Base-by-base conservation (phyloP, 2,797 vertebrate genomes). In the Cottoperca gobio region DNA sequence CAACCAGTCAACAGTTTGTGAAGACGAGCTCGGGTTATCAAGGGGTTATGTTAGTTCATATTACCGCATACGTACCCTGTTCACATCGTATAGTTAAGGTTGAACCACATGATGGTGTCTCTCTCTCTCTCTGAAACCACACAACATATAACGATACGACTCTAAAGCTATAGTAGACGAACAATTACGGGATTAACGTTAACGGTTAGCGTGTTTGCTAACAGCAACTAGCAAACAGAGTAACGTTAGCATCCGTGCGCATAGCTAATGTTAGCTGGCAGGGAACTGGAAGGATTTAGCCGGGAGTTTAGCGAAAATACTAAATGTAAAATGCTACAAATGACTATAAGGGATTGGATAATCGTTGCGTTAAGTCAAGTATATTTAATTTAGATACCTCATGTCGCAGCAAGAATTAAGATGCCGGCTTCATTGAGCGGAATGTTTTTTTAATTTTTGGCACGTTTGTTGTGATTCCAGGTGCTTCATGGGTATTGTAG, bases 401-500 rank as follows among this genome's bases (percentile, higher is more conserved):
- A 92, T 93, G 55, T 91, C 89, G 87, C 40, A 88, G 78, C 16
- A 73, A 75, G 60, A 82, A 73, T 83, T 85, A 82, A 86, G 84
- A 84, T 73, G 78, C 88, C 85, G 87, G 86, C 76, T 90, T 93
- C 79, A 70, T 75, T 79, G 68, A 75, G 46, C 23, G 62, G 65
- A 83, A 82, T 78, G 72, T 91, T 90, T 87, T 33, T 33, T 33
- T n/a, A n/a, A 33, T 33, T 33, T 33, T 33, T 76, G 53, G 84
- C 79, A 90, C 87, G 78, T 87, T 88, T 91, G 87, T 90, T 91
- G 81, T 85, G 73, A 62, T 55, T 63, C 59, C 73, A 40, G 68
- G 73, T 87, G 91, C 78, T 23, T 89, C 13, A 58, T 91, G 92
- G 92, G 92, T 73, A 86, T 1, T 89, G 92, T 85, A 91, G 92